Evolutionary conservation across 2,113 vertebrate species (phyloP), one percentile per base, ranked within the genome.

Genomic region (Chaetura pelagica): DNA sequence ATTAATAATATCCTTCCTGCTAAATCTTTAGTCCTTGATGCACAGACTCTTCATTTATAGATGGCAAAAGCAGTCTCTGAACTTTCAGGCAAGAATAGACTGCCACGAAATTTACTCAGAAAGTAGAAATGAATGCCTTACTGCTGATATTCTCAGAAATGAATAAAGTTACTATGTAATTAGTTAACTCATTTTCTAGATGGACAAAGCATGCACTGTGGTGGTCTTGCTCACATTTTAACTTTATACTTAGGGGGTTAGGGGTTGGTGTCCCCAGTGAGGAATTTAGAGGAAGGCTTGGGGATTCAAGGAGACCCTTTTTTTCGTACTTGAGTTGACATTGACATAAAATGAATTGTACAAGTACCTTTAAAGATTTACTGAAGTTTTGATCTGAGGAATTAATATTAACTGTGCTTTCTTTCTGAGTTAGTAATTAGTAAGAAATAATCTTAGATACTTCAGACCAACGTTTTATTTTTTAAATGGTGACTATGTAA

Each of bases 71-170:
- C 15, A 77, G 54, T 15, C 42, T 77, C 44, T 84, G 46, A 86
- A 77, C 40, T 61, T 93, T 84, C 35, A 92, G 80, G 73, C 64
- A 76, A 78, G 66, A 55, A 84, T 73, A 93, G 93, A 93, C 75
- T 77, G 44, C 17, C 44, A 32, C 72, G 49, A 40, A 78, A 61
- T 17, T 88, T 78, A 87, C 44, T 38, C 15, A 58, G 44, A 78
- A 84, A 72, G 15, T 79, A 54, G 35, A 92, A 92, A 85, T 49
- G 19, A 76, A 62, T 52, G 35, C 15, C 89, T 86, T 81, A 77
- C n/a, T 90, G 73, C 30, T 81, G 30, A 22, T 72, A 40, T 16
- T 67, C n/a, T 40, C 62, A 87, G 35, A 67, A 78, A 90, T 26
- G 1, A 68, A 66, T 59, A 35, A 57, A 72, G 54, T 84, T 89